These are phyloP conservation scores for Oncorhynchus tshawytscha DNA, from an alignment of 2,113 vertebrate genomes.

Conservation along the genomic window DNA sequence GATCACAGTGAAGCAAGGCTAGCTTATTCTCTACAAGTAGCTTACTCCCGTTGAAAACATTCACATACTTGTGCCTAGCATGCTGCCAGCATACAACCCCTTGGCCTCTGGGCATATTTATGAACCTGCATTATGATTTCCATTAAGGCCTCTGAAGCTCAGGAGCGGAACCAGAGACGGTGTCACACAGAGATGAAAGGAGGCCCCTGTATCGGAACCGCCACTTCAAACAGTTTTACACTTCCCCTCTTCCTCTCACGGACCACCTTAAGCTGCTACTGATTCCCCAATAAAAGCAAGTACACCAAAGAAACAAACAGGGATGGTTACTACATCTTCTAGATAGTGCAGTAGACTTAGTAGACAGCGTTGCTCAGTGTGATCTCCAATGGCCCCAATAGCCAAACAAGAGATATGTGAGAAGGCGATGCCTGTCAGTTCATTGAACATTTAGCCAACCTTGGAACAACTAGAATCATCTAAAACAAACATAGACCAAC, in stretches of 20 bases:
- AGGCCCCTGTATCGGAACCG: constrained; percentile 47
- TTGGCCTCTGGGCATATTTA: constrained; percentile 55
- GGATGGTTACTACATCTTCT: constrained; percentile 31
- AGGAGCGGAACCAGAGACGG: constrained; percentile 30
- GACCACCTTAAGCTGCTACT: constrained; percentile 60
- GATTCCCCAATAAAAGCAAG: constrained; percentile 62
- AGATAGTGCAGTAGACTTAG: constrained; percentile 36
- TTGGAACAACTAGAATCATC: no score
- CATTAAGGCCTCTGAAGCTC: constrained; percentile 58
- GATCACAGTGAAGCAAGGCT: no score
- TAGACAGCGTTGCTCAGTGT: background rate
- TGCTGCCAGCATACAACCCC: constrained; percentile 26
- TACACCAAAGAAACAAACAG: constrained; percentile 21
- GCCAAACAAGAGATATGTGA: background rate
- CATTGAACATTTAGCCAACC: no score
- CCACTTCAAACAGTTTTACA: constrained; percentile 62
- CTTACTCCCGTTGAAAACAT: background rate
- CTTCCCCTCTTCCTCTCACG: constrained; percentile 48
- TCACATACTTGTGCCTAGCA: constrained; percentile 18
- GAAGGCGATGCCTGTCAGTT: no score
- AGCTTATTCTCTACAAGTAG: no score
- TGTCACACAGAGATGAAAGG: constrained; percentile 70
- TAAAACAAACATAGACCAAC: no score
- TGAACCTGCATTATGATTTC: constrained; percentile 74
- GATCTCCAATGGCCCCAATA: background rate